These are phyloP conservation scores for Lumbricus terrestris DNA, from an alignment of 2,888 invertebrate species.

Conservation along the genomic window DNA sequence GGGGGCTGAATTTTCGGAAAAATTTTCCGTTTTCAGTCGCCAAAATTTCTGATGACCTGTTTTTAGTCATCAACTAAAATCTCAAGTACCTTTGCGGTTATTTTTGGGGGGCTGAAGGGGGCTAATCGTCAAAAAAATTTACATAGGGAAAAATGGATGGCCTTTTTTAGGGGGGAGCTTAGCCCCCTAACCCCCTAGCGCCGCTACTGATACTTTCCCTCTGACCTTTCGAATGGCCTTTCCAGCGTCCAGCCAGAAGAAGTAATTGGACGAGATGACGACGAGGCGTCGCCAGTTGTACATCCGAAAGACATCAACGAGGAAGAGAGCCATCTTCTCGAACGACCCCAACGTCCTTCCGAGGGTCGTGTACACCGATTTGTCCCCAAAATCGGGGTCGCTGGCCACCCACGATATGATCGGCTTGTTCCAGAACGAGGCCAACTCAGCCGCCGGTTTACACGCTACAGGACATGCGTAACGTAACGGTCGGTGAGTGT, in stretches of 20 bases:
- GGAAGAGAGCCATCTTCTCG: slow-evolving; percentile 31
- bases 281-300: slow-evolving; percentile 44
- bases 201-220: no score
- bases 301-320: slow-evolving; percentile 31
- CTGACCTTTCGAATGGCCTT: slow-evolving; percentile 32
- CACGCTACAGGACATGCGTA: slow-evolving; percentile 33
- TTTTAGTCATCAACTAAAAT: no score
- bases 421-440: slow-evolving; percentile 43
- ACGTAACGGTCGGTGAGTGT: no score
- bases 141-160: no score
- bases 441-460: slow-evolving; percentile 39
- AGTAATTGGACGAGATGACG: slow-evolving; percentile 41
- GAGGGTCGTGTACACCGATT: slow-evolving; percentile 37
- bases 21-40: no score
- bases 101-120: no score
- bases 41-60: no score
- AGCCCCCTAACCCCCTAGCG: no score
- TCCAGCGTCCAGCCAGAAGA: slow-evolving; percentile 33
- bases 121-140: no score
- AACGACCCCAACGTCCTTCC: slow-evolving; percentile 41
- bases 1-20: no score
- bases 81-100: no score
- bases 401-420: slow-evolving; percentile 43
- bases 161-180: no score
- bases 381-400: slow-evolving; percentile 38